Percentiles rank a stretch among this genome's conserved stretches.
Evolutionary conservation across 2,888 invertebrate genomes (phyloP).

Genomic region (Epistrophe grossulariae): DNA sequence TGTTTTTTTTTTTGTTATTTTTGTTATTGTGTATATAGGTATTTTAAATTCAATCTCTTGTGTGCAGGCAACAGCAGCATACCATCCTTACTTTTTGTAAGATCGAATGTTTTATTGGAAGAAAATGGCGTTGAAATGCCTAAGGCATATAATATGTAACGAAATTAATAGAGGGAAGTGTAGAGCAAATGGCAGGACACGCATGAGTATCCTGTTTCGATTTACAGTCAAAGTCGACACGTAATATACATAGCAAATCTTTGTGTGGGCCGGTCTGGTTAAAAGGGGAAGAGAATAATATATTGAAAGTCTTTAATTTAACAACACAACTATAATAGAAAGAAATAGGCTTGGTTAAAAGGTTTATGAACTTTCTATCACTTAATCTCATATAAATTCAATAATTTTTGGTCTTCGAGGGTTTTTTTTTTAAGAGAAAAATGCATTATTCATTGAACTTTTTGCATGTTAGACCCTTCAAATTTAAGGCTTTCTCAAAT

Average conservation of each 20-base stretch:
- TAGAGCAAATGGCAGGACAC: constrained; percentile 11
- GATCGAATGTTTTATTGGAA: constrained; percentile 61
- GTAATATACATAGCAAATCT: neutral
- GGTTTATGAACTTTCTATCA: neutral
- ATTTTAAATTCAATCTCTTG: constrained; percentile 62
- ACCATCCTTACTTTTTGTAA: neutral
- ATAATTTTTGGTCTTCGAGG: no score
- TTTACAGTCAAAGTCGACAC: constrained; percentile 3
- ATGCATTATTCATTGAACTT: no score
- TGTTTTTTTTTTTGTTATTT: neutral
- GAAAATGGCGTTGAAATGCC: constrained; percentile 60
- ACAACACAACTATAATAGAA: neutral
- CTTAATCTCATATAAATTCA: no score
- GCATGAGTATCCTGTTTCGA: constrained; percentile 36
- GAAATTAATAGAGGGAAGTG: constrained; percentile 40
- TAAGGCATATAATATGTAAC: constrained; percentile 39
- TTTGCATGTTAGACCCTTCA: no score
- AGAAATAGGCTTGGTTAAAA: neutral
- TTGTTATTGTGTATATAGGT: neutral
- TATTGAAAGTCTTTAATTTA: no score
- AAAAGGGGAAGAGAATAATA: neutral
- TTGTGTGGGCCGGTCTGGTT: neutral
- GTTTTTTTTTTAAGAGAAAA: no score
- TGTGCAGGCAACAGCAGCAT: constrained; percentile 27
- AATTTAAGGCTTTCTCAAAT: no score